phyloP scores from a whole-genome alignment of 64 coral and sea anemone species.

The Pocillopora damicornis region DNA sequence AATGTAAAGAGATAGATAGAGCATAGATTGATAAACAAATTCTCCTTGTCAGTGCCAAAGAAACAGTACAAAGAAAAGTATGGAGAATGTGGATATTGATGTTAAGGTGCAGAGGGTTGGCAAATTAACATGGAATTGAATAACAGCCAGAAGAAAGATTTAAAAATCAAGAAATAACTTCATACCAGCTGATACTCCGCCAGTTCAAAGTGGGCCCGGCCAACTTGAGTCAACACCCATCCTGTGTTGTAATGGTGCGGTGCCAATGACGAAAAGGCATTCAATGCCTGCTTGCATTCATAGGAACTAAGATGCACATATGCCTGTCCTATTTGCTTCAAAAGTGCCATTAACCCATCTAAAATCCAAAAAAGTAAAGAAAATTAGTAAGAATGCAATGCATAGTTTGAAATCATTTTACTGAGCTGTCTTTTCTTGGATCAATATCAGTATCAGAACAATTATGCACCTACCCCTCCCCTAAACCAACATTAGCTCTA shows the following conservation, averaged over 20 bases:
- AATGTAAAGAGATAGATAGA: too few relatives aligned
- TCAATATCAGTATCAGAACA: background rate
- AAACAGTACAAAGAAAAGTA: too few relatives aligned
- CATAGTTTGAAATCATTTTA: too few relatives aligned
- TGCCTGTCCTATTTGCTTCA: conserved; percentile 78
- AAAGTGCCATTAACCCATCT: conserved; percentile 88
- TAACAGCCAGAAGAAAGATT: background rate
- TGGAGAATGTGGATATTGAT: too few relatives aligned
- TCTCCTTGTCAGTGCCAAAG: too few relatives aligned
- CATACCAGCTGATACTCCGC: conserved; percentile 92
- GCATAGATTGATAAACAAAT: too few relatives aligned
- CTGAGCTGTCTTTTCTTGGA: too few relatives aligned
- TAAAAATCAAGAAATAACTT: background rate
- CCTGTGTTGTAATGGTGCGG: conserved; percentile 93
- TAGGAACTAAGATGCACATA: conserved; percentile 85
- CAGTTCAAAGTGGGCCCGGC: conserved; percentile 89
- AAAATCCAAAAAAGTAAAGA: background rate
- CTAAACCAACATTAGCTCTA: too few relatives aligned
- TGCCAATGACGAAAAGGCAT: conserved; percentile 61
- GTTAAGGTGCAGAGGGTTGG: too few relatives aligned
- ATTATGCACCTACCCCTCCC: too few relatives aligned
- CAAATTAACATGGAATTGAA: too few relatives aligned
- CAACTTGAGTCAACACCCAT: conserved; percentile 92
- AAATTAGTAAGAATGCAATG: background rate
- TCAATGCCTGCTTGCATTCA: conserved; percentile 86